Conservation (phyloP, 2,888 invertebrate species). For the Lithophane semibrunnea region DNA sequence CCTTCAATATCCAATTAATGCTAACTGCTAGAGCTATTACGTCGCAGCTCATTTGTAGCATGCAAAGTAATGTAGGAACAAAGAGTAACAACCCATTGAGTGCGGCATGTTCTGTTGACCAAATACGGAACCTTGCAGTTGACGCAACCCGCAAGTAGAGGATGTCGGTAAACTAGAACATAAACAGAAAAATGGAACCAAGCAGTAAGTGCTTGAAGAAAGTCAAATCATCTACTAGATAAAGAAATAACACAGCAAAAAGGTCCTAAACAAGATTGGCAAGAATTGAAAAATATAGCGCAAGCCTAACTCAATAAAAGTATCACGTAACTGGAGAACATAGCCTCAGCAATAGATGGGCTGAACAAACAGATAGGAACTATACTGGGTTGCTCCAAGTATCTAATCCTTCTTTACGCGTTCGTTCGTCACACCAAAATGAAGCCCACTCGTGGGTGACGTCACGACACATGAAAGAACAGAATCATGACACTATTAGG, state of each 20-base stretch:
- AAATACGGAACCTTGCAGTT: slow-evolving; percentile 30
- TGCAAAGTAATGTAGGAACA: slow-evolving; percentile 51
- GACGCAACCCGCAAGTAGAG: slow-evolving; percentile 12
- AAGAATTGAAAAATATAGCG: background rate
- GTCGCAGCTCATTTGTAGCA: slow-evolving; percentile 36
- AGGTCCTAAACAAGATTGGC: background rate
- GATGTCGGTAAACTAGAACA: background rate
- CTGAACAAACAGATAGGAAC: slow-evolving; percentile 21
- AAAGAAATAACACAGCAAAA: background rate
- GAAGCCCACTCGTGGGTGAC: slow-evolving; percentile 37
- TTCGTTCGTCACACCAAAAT: slow-evolving; percentile 27
- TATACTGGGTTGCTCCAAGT: slow-evolving; percentile 10
- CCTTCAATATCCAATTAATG: slow-evolving; percentile 60
- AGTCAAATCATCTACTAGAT: background rate
- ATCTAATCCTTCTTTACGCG: slow-evolving; percentile 36
- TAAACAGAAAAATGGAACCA: background rate
- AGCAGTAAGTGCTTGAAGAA: background rate
- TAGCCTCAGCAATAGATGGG: slow-evolving; percentile 14
- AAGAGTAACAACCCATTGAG: slow-evolving; percentile 40
- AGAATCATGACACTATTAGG: slow-evolving; percentile 65
- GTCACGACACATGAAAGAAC: slow-evolving; percentile 48
- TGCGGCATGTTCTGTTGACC: slow-evolving; percentile 24
- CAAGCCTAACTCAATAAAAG: slow-evolving; percentile 10
- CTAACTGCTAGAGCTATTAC: slow-evolving; percentile 45
- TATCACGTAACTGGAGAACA: slow-evolving; percentile 7